Conservation (phyloP, 2,888 invertebrate species). For the Oxystoma pomonae region DNA sequence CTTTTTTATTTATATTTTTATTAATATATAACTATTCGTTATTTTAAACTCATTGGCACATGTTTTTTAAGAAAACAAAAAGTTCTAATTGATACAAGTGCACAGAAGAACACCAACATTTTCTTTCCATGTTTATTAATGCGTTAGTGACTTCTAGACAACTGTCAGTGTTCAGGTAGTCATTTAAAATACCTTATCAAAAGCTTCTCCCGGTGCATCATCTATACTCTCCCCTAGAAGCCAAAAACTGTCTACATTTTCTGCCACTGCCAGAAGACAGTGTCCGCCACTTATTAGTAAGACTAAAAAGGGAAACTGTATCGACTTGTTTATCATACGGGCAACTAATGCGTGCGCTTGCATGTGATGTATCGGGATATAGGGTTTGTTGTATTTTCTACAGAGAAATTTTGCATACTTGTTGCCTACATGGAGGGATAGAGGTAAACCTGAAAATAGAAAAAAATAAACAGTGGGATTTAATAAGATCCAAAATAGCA, state of each 20-base stretch:
- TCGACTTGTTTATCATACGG: slow-evolving; percentile 63
- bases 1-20: too few species aligned
- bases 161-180: background rate
- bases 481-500: too few species aligned
- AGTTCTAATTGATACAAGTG: too few species aligned
- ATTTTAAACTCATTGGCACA: too few species aligned
- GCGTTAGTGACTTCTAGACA: slow-evolving; percentile 11
- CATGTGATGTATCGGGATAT: slow-evolving; percentile 98
- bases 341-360: slow-evolving; percentile 94
- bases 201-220: slow-evolving; percentile 89
- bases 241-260: slow-evolving; percentile 69
- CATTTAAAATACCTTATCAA: slow-evolving; percentile 76
- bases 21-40: too few species aligned
- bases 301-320: slow-evolving; percentile 85
- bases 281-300: slow-evolving; percentile 93
- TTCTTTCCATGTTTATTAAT: background rate
- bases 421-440: slow-evolving; percentile 76
- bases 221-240: slow-evolving; percentile 77
- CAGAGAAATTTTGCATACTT: slow-evolving; percentile 78
- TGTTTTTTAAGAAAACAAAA: too few species aligned
- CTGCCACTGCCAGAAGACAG: slow-evolving; percentile 73
- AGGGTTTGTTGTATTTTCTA: slow-evolving; percentile 62
- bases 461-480: too few species aligned
- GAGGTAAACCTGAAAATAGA: slow-evolving; percentile 56
- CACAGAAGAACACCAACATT: too few species aligned